Percentiles rank a stretch among this genome's conserved stretches.
These are phyloP conservation scores for Drosophila monieri DNA, from an alignment of 2,888 invertebrate genomes.

Conservation along the genomic window DNA sequence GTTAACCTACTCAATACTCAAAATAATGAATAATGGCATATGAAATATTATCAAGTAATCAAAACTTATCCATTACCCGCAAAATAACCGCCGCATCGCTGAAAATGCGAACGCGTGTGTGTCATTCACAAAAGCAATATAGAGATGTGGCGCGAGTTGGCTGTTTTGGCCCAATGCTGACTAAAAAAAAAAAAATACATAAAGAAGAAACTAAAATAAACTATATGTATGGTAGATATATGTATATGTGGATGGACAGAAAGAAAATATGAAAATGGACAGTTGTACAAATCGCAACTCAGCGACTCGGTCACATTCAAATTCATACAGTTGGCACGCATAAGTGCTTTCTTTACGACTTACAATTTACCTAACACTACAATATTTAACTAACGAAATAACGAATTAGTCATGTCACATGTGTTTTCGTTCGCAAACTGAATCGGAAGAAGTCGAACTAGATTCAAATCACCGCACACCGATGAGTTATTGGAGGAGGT, in stretches of 20 bases:
- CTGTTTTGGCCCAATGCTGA: slow-evolving; percentile 38
- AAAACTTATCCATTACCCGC: slow-evolving; percentile 24
- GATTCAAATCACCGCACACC: slow-evolving; percentile 7
- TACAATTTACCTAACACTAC: slow-evolving; percentile 49
- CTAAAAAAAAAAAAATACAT: slow-evolving; percentile 1
- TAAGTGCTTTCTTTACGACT: slow-evolving; percentile 56
- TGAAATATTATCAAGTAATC: slow-evolving; percentile 36
- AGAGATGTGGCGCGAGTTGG: slow-evolving; percentile 64
- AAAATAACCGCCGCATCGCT: slow-evolving; percentile 52
- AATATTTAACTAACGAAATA: slow-evolving; percentile 52
- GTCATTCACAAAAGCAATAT: slow-evolving; percentile 72
- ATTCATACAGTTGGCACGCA: slow-evolving; percentile 45
- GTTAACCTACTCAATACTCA: slow-evolving; percentile 30
- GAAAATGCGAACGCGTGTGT: slow-evolving; percentile 42
- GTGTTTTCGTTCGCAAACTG: too few relatives aligned
- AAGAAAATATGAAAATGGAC: slow-evolving; percentile 18
- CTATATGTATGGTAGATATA: slow-evolving; percentile 3
- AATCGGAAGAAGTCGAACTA: slow-evolving; percentile 4
- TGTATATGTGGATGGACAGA: neutral
- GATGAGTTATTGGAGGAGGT: slow-evolving; percentile 5
- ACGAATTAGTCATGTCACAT: slow-evolving; percentile 12
- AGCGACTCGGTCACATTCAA: slow-evolving; percentile 66
- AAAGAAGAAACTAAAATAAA: neutral
- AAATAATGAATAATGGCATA: slow-evolving; percentile 27
- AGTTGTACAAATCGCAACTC: slow-evolving; percentile 59